Evolutionary conservation across 2,113 vertebrate genomes (phyloP).

Genomic region (Pleuronectes platessa): DNA sequence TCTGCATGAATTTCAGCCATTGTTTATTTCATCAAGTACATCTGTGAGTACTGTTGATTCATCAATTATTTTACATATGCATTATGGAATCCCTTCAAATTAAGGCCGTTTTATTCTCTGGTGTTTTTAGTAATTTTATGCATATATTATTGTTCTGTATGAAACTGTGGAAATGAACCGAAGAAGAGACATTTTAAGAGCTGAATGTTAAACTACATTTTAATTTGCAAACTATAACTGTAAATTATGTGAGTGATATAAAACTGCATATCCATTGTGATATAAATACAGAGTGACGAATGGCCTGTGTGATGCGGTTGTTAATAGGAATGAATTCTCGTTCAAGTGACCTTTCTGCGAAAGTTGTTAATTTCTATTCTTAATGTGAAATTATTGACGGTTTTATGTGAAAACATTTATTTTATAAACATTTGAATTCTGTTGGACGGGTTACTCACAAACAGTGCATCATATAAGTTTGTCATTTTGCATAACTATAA

Average conservation of each 20-base stretch:
- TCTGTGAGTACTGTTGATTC: neutral
- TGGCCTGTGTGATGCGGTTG: neutral
- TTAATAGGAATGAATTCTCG: neutral
- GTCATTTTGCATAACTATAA: neutral
- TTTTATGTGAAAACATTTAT: neutral
- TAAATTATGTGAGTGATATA: neutral
- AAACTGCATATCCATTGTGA: neutral
- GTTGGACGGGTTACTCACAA: neutral
- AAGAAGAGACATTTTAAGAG: too few species aligned
- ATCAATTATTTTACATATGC: neutral
- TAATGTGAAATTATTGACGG: neutral
- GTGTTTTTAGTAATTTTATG: too few species aligned
- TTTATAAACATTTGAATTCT: neutral
- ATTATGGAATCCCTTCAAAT: neutral
- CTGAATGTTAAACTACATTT: too few species aligned
- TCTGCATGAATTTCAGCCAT: too few species aligned
- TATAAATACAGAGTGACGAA: neutral
- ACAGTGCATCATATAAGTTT: neutral
- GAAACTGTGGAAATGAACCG: too few species aligned
- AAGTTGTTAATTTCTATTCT: neutral
- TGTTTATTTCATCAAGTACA: too few species aligned
- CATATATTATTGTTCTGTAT: too few species aligned
- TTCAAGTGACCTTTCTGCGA: neutral
- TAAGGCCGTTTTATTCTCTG: neutral
- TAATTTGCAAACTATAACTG: too few species aligned